These are phyloP conservation scores for Macropis europaea DNA, from an alignment of 2,888 invertebrate genomes.

Conservation along the genomic window DNA sequence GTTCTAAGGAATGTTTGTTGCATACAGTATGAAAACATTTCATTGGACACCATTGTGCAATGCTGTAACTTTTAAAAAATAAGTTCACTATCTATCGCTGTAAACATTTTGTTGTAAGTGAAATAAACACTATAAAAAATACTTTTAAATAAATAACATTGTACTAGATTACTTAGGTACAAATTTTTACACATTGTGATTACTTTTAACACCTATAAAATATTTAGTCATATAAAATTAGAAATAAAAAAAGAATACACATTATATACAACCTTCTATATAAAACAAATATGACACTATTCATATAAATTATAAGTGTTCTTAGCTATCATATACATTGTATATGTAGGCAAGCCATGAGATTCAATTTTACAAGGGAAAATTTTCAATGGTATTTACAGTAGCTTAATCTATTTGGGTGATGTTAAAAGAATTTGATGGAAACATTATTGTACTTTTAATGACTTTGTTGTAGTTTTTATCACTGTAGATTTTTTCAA, in stretches of 20 bases:
- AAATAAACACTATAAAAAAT: not conserved
- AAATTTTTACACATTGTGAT: not conserved
- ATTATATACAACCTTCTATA: constrained; percentile 39
- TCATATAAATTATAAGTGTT: constrained; percentile 56
- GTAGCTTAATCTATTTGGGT: not conserved
- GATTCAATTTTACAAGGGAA: constrained; percentile 15
- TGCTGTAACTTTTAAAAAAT: no score
- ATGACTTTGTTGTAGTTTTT: constrained; percentile 31
- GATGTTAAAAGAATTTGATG: constrained; percentile 29
- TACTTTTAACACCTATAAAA: not conserved
- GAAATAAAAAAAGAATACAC: constrained; percentile 22
- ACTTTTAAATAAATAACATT: constrained; percentile 22
- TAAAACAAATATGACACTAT: not conserved
- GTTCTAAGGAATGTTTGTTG: no score
- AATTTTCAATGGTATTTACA: constrained; percentile 51
- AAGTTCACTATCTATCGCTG: no score
- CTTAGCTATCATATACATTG: constrained; percentile 72
- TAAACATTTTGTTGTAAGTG: not conserved
- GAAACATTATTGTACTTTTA: constrained; percentile 58
- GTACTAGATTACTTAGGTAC: constrained; percentile 5
- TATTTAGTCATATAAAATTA: constrained; percentile 11
- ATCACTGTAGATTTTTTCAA: constrained; percentile 69
- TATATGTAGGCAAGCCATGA: constrained; percentile 69
- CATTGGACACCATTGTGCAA: no score
- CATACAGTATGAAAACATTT: no score